Evolutionary conservation across 2,888 invertebrate species (phyloP), one percentile per base, ranked within the genome.

Genomic region (Troglohyphantes excavatus): DNA sequence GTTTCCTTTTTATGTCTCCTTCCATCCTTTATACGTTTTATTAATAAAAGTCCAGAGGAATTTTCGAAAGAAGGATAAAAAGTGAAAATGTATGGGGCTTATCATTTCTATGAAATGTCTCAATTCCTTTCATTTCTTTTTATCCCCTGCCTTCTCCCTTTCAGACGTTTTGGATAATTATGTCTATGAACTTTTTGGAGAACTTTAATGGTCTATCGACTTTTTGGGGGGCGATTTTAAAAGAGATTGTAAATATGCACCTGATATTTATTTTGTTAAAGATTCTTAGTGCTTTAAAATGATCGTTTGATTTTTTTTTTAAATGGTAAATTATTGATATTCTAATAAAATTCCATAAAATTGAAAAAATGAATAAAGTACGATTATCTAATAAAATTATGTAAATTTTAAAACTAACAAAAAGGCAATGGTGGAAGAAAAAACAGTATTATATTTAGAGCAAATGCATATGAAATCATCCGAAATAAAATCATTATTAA

Each of bases 41-140:
- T 70, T 82, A 82, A 82, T 82, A 82, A 82, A 82, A 82, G 82
- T 82, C 79, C 67, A 46, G 33, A 61, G 70, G 70, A 59, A 82
- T 82, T 82, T 59, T 82, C 61, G 23, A 33, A 82, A 61, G 59
- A 23, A 43, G 61, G 70, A 61, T 59, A 59, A 70, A 78, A 82
- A 82, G 61, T 70, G 82, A 70, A 61, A 82, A 70, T 11, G 13
- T 82, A 61, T 70, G 61, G 67, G 26, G 70, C 70, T 82, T 70
- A 82, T 82, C 82, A 70, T 82, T 70, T 82, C 70, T 61, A 27
- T 19, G 39, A 82, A 82, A 70, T 70, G 67, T 68, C 70, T 82
- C 70, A 61, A 70, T 70, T 39, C 82, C n/a, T 82, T 70, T 46
- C 27, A 19, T 26, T 46, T 72, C 17, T 26, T 75, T 61, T 61